These are phyloP conservation scores for Procavia capensis DNA, from an alignment of 2,113 vertebrate genomes.

Conservation along the genomic window DNA sequence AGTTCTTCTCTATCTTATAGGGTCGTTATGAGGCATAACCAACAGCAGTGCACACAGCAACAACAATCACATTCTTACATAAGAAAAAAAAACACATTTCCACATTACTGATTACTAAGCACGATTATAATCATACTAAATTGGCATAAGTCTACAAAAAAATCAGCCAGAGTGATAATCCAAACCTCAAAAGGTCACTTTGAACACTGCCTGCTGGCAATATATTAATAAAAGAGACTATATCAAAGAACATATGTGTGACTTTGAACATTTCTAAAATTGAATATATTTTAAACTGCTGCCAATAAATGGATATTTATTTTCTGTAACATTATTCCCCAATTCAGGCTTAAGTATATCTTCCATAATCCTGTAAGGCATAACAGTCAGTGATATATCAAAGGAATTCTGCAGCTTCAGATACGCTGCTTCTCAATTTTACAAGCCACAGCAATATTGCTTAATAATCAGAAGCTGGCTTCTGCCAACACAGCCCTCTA, in stretches of 20 bases:
- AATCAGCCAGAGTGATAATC: slow-evolving; percentile 33
- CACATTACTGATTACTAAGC: slow-evolving; percentile 45
- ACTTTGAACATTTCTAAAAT: slow-evolving; percentile 65
- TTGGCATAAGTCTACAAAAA: slow-evolving; percentile 50
- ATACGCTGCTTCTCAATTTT: slow-evolving; percentile 63
- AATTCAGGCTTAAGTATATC: slow-evolving; percentile 73
- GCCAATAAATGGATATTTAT: slow-evolving; percentile 71
- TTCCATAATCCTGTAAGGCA: slow-evolving; percentile 78
- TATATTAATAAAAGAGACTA: slow-evolving; percentile 66
- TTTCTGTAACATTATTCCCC: slow-evolving; percentile 68
- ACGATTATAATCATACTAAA: slow-evolving; percentile 58
- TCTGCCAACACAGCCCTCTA: slow-evolving; percentile 49
- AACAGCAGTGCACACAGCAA: background rate
- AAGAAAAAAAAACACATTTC: background rate
- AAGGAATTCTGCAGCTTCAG: slow-evolving; percentile 63
- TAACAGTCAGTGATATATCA: slow-evolving; percentile 78
- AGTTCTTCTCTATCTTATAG: too few species aligned
- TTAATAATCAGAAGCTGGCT: slow-evolving; percentile 74
- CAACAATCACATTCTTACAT: background rate
- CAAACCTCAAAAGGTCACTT: slow-evolving; percentile 69
- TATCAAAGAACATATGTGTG: slow-evolving; percentile 71
- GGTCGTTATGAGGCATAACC: too few species aligned
- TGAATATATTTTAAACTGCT: slow-evolving; percentile 78
- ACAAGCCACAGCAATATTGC: slow-evolving; percentile 67
- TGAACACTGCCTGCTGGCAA: background rate